These are phyloP conservation scores for Mungos mungo DNA, from an alignment of 2,113 vertebrate species.

Conservation along the genomic window DNA sequence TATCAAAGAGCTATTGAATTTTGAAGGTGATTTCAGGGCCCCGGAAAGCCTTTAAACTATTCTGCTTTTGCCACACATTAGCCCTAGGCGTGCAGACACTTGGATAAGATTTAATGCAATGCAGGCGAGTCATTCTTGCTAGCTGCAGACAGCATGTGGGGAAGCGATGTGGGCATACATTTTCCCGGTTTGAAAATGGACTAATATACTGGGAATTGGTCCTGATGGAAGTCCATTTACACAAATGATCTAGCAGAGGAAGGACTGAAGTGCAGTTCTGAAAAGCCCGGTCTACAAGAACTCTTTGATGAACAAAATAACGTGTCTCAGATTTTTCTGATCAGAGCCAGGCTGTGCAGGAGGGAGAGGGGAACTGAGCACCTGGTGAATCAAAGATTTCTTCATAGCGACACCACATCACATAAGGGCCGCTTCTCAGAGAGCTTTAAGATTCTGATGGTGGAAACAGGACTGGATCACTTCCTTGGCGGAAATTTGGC, in stretches of 20 bases:
- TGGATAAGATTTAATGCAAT: neutral
- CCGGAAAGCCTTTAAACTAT: neutral
- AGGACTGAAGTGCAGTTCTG: neutral
- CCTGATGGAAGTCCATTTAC: neutral
- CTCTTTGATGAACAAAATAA: constrained; percentile 45
- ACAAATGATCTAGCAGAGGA: neutral
- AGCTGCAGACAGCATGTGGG: neutral
- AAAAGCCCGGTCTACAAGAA: neutral
- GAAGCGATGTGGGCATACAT: neutral
- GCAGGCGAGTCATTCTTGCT: neutral
- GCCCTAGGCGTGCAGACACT: neutral
- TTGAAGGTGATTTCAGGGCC: neutral
- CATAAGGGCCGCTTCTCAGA: neutral
- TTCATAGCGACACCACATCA: neutral
- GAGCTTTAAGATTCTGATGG: neutral
- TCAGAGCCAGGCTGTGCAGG: neutral
- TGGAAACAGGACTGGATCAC: neutral
- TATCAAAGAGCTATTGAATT: neutral
- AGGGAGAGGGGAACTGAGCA: neutral
- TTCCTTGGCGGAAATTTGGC: neutral
- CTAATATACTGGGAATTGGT: neutral
- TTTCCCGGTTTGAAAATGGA: neutral
- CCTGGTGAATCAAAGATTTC: neutral
- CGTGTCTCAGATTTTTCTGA: neutral
- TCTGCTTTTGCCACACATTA: neutral